Percentiles rank a stretch among this genome's conserved stretches.
Evolutionary conservation across 2,888 invertebrate species (phyloP).

Genomic region (Drosophila subsilvestris): DNA sequence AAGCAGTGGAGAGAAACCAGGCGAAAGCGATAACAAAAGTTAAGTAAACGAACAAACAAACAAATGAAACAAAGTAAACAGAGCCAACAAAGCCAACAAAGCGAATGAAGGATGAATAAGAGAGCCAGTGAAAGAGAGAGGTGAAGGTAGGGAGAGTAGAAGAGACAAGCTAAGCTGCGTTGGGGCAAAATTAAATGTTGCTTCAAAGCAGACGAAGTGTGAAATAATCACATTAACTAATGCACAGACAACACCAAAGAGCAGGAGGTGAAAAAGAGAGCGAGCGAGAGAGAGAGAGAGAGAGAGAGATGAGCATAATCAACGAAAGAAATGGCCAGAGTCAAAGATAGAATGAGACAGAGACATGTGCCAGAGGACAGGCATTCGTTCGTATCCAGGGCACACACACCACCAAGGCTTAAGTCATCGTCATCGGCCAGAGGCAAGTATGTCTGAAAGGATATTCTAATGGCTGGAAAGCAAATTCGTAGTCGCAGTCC

Average conservation of each 20-base stretch:
- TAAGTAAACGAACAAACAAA: slow-evolving; percentile 48
- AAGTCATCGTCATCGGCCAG: slow-evolving; percentile 25
- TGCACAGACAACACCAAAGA: slow-evolving; percentile 39
- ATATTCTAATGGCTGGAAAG: not conserved
- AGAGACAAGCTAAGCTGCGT: not conserved
- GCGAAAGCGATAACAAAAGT: slow-evolving; percentile 37
- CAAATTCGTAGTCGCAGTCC: slow-evolving; percentile 5
- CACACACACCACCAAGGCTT: slow-evolving; percentile 22
- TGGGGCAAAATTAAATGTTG: slow-evolving; percentile 54
- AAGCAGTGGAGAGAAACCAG: slow-evolving; percentile 19
- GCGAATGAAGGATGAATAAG: slow-evolving; percentile 6
- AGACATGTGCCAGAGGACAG: too few relatives aligned
- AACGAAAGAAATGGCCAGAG: not conserved
- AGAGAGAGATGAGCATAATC: not conserved
- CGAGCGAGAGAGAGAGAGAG: slow-evolving; percentile 21
- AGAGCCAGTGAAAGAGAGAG: not conserved
- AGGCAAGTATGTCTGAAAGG: not conserved
- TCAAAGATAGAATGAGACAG: not conserved
- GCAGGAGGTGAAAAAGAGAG: slow-evolving; percentile 5
- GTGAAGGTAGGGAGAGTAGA: not conserved
- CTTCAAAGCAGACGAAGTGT: slow-evolving; percentile 69
- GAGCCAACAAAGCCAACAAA: slow-evolving; percentile 13
- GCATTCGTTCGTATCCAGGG: not conserved
- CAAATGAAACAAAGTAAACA: slow-evolving; percentile 28
- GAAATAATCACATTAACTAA: slow-evolving; percentile 76